Evolutionary conservation across 2,888 invertebrate genomes (phyloP).

Genomic region (Meganola albula): DNA sequence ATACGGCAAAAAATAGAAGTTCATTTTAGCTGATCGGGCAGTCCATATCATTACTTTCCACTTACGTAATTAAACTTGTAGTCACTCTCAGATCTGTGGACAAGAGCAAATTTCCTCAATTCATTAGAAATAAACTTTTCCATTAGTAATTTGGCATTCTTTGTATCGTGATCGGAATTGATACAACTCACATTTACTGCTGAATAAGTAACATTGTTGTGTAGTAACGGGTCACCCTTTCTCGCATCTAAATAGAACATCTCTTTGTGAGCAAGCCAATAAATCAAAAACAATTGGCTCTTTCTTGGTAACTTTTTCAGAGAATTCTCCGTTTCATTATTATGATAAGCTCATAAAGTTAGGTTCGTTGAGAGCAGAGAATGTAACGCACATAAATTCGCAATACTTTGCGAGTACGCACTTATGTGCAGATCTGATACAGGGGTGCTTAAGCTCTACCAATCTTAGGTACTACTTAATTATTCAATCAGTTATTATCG

Average conservation of each 20-base stretch:
- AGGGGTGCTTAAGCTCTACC: slow-evolving; percentile 16
- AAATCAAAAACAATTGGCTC: slow-evolving; percentile 29
- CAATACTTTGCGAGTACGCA: slow-evolving; percentile 17
- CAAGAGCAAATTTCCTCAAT: slow-evolving; percentile 25
- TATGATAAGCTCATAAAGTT: slow-evolving; percentile 28
- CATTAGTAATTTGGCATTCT: slow-evolving; percentile 28
- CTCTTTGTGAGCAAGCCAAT: slow-evolving; percentile 27
- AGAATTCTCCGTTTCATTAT: slow-evolving; percentile 13
- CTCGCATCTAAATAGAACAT: slow-evolving; percentile 29
- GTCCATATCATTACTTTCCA: slow-evolving; percentile 16
- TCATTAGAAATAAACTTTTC: slow-evolving; percentile 30
- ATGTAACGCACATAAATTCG: slow-evolving; percentile 25
- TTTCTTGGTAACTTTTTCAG: slow-evolving; percentile 24
- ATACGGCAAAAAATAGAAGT: neutral
- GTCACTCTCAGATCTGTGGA: slow-evolving; percentile 21
- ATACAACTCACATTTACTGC: slow-evolving; percentile 25
- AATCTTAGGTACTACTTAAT: slow-evolving; percentile 23
- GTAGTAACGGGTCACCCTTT: slow-evolving; percentile 24
- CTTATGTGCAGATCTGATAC: slow-evolving; percentile 21
- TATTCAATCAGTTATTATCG: slow-evolving; percentile 25
- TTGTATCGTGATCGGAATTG: slow-evolving; percentile 22
- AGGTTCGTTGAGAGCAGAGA: slow-evolving; percentile 20
- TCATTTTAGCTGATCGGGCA: neutral
- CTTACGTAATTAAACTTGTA: slow-evolving; percentile 21
- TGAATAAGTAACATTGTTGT: slow-evolving; percentile 25